These are phyloP conservation scores for Bombus sylvicola DNA, from an alignment of 1,140 invertebrate genomes.

Conservation along the genomic window DNA sequence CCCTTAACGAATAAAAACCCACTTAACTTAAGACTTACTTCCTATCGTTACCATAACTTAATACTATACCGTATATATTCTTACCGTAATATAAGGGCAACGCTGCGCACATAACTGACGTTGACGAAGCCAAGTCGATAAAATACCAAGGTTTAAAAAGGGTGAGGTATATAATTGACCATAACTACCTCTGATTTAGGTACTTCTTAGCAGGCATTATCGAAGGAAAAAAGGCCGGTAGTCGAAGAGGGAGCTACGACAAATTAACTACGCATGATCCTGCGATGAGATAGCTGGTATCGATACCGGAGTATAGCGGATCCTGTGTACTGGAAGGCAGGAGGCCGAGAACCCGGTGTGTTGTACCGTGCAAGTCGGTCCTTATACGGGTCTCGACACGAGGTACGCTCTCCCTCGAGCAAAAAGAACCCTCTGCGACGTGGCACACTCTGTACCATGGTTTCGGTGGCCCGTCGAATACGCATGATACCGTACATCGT, in stretches of 20 bases:
- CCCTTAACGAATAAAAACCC: background rate
- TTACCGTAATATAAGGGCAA: background rate
- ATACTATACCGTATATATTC: background rate
- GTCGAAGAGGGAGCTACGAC: constrained; percentile 23
- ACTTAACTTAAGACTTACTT: background rate
- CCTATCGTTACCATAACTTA: background rate
- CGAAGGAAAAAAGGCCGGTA: background rate
- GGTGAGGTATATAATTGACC: background rate
- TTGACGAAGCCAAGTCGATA: background rate
- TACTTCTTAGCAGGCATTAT: background rate
- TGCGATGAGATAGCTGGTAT: constrained; percentile 19
- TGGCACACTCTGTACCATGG: background rate
- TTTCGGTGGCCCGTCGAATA: constrained; percentile 24
- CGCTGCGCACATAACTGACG: background rate
- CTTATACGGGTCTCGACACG: constrained; percentile 63
- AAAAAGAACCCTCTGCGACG: constrained; percentile 56
- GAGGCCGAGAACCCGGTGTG: background rate
- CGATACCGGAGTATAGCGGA: constrained; percentile 26
- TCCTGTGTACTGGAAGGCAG: constrained; percentile 18
- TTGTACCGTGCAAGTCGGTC: constrained; percentile 50
- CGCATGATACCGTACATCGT: background rate
- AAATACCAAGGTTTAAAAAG: background rate
- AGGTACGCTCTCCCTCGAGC: constrained; percentile 34
- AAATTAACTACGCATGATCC: constrained; percentile 38
- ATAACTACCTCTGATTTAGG: too few species aligned